Conservation (phyloP, 2,888 invertebrate genomes). For the Priocnemis perturbator region DNA sequence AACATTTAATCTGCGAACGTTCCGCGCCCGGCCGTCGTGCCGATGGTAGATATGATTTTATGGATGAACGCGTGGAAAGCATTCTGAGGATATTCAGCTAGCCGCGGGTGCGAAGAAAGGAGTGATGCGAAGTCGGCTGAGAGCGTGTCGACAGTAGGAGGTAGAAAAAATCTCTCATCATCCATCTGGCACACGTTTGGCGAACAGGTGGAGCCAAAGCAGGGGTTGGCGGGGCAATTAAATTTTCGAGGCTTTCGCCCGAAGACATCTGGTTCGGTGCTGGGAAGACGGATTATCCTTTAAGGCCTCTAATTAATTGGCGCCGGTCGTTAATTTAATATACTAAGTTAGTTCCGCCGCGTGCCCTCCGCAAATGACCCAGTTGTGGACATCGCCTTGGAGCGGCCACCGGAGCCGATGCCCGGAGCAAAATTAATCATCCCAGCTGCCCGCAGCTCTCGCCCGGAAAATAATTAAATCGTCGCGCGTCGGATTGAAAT, state of each 20-base stretch:
- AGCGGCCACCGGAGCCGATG: constrained; percentile 12
- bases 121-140: neutral
- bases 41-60: too few relatives aligned
- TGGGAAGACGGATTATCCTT: constrained; percentile 58
- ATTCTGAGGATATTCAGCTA: too few relatives aligned
- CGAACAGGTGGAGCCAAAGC: neutral
- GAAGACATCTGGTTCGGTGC: constrained; percentile 2
- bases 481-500: constrained; percentile 10
- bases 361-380: constrained; percentile 53
- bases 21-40: too few relatives aligned
- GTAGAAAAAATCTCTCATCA: neutral
- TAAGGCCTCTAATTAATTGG: constrained; percentile 63
- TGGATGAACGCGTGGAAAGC: too few relatives aligned
- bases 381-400: constrained; percentile 51
- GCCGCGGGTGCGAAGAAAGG: too few relatives aligned
- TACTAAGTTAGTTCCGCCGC: constrained; percentile 46
- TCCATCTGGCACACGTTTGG: too few relatives aligned
- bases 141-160: neutral
- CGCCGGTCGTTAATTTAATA: constrained; percentile 59
- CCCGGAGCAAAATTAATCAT: constrained; percentile 47
- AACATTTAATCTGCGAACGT: too few relatives aligned
- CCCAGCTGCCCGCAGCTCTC: constrained; percentile 12
- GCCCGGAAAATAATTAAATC: constrained; percentile 37
- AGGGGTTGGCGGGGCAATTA: constrained; percentile 12
- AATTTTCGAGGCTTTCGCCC: constrained; percentile 21